phyloP scores from a whole-genome alignment of 1,140 invertebrate genomes.

The Drosophila azteca region DNA sequence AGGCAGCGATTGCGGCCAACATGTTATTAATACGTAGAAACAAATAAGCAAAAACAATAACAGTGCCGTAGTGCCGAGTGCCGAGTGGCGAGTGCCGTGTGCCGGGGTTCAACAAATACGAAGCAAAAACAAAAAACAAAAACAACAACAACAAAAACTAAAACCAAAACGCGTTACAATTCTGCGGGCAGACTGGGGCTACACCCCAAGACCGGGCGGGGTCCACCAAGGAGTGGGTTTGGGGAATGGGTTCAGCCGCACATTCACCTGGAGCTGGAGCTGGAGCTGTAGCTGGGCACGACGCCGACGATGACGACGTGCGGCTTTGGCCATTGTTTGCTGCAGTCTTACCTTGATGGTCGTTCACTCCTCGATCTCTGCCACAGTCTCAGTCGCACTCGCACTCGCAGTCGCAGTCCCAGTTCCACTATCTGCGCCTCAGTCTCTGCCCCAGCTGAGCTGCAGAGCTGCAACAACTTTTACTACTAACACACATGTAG shows the following conservation, averaged over 20 bases:
- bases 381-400: slow-evolving; percentile 16
- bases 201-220: slow-evolving; percentile 57
- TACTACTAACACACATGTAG: slow-evolving; percentile 78
- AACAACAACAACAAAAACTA: slow-evolving; percentile 7
- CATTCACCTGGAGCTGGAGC: slow-evolving; percentile 71
- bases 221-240: slow-evolving; percentile 17
- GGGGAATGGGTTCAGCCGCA: slow-evolving; percentile 49
- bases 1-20: slow-evolving; percentile 64
- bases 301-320: slow-evolving; percentile 48
- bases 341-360: slow-evolving; percentile 79
- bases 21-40: slow-evolving; percentile 82
- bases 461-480: slow-evolving; percentile 78
- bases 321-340: slow-evolving; percentile 77
- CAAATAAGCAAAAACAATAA: slow-evolving; percentile 82
- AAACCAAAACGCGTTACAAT: slow-evolving; percentile 73
- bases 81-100: slow-evolving; percentile 38
- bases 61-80: slow-evolving; percentile 31
- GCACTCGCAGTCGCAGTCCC: slow-evolving; percentile 5
- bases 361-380: slow-evolving; percentile 65
- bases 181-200: slow-evolving; percentile 64
- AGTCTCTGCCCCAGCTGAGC: slow-evolving; percentile 34
- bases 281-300: slow-evolving; percentile 62
- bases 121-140: slow-evolving; percentile 17
- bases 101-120: slow-evolving; percentile 36
- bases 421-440: neutral